phyloP scores from a whole-genome alignment of 2,888 invertebrate species.

The Oasisia sp. region DNA sequence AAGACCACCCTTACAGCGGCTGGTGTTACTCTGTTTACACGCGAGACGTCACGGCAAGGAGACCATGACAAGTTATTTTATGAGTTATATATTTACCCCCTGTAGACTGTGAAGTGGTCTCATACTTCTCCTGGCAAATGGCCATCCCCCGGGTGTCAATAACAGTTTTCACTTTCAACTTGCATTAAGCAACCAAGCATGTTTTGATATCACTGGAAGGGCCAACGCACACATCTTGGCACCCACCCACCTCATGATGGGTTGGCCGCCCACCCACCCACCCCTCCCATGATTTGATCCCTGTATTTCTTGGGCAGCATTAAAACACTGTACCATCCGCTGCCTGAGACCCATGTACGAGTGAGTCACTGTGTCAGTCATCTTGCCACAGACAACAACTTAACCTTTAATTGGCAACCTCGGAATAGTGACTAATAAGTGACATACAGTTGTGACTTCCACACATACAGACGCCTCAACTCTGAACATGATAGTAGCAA shows the following conservation, averaged over 20 bases:
- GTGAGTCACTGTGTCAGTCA: background rate
- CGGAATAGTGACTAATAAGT: background rate
- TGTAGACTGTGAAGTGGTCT: background rate
- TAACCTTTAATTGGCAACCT: constrained; percentile 13
- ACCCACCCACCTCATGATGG: background rate
- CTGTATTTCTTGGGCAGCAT: too few relatives aligned
- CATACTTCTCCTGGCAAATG: background rate
- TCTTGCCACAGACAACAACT: background rate
- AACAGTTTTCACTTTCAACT: background rate
- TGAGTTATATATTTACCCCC: background rate
- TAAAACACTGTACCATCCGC: too few relatives aligned
- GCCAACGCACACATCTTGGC: too few relatives aligned
- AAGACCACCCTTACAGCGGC: background rate
- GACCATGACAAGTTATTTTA: background rate
- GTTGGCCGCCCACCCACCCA: background rate
- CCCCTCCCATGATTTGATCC: background rate
- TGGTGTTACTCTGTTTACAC: background rate
- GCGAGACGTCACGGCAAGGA: background rate
- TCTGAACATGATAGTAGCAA: constrained; percentile 6
- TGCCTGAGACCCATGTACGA: background rate
- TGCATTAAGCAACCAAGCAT: background rate
- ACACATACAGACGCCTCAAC: background rate
- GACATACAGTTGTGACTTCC: background rate
- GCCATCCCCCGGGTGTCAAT: background rate
- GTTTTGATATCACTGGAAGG: background rate